Evolutionary conservation across 2,113 vertebrate species (phyloP).

Genomic region (Octodon degus): DNA sequence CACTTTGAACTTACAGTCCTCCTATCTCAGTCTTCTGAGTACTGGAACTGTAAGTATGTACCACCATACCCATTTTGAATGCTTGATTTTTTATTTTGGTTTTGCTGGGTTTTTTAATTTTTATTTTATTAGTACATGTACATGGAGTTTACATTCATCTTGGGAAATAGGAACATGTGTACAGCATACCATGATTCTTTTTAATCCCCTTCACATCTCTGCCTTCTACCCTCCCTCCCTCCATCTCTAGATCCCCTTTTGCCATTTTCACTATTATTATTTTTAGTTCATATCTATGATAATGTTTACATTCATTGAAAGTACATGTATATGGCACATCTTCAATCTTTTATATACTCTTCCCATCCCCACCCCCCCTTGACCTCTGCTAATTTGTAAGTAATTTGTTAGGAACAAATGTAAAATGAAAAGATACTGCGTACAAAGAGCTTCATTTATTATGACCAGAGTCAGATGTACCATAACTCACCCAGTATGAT

Average conservation of each 20-base stretch:
- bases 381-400: neutral
- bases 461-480: neutral
- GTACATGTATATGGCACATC: neutral
- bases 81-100: neutral
- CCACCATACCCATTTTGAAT: neutral
- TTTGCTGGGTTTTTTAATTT: neutral
- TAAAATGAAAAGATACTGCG: constrained; percentile 17
- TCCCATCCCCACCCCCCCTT: neutral
- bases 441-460: neutral
- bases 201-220: neutral
- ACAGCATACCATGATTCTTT: neutral
- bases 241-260: neutral
- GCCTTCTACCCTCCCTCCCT: neutral
- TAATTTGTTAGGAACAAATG: constrained; percentile 30
- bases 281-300: neutral
- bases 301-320: neutral
- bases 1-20: neutral
- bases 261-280: neutral
- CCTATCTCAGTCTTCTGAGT: neutral
- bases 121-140: neutral
- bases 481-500: neutral
- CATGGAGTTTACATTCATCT: neutral
- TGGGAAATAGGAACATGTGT: neutral
- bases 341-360: neutral
- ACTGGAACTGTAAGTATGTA: neutral